These are phyloP conservation scores for Cynocephalus volans DNA, from an alignment of 2,113 vertebrate genomes.

Conservation along the genomic window DNA sequence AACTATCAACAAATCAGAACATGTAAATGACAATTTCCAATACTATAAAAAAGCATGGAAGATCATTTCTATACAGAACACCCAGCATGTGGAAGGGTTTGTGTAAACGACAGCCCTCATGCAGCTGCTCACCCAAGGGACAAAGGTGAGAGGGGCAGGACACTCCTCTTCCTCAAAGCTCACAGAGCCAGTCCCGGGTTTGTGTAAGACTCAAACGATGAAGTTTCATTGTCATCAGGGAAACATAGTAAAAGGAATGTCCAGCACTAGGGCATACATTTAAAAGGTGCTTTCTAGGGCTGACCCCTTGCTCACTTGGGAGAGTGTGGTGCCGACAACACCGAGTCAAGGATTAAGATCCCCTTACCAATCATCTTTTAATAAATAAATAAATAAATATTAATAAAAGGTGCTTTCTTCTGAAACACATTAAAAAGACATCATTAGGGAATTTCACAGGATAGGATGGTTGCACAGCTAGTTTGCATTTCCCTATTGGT, in stretches of 20 bases:
- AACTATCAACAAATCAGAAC: neutral
- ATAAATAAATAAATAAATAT: too few species aligned
- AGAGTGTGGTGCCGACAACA: too few species aligned
- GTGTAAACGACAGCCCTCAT: rapidly evolving
- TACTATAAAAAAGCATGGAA: rapidly evolving
- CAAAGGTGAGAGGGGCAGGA: rapidly evolving
- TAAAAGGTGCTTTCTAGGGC: too few species aligned
- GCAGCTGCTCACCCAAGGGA: rapidly evolving
- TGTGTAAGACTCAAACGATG: rapidly evolving
- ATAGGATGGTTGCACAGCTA: rapidly evolving
- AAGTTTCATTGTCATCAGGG: neutral
- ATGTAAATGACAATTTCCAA: rapidly evolving
- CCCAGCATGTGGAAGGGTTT: rapidly evolving
- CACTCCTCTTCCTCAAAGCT: rapidly evolving
- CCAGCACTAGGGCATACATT: rapidly evolving
- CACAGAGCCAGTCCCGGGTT: neutral
- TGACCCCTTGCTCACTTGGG: too few species aligned
- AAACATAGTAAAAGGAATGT: rapidly evolving
- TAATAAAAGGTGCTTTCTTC: neutral
- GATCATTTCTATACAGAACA: rapidly evolving
- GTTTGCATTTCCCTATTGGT: neutral
- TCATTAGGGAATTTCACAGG: neutral
- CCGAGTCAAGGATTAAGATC: too few species aligned
- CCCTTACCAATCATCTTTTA: too few species aligned
- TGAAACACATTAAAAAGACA: too few species aligned